These are phyloP conservation scores for Malurus elegans DNA, from an alignment of 2,113 vertebrate species.

Conservation along the genomic window DNA sequence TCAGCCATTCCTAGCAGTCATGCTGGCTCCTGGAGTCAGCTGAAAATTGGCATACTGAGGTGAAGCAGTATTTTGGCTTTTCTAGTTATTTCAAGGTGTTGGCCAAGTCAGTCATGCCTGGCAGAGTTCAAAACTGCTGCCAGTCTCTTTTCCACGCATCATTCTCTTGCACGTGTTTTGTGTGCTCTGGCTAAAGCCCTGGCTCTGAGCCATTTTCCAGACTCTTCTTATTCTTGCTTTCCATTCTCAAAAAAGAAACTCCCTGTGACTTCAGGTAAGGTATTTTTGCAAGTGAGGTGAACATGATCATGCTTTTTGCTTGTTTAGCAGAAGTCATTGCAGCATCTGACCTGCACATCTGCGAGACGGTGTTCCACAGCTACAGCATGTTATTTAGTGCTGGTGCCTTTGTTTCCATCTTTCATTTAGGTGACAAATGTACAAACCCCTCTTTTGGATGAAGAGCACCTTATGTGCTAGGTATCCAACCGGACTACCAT, in stretches of 20 bases:
- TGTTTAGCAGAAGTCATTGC: not conserved
- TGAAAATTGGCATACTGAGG: not conserved
- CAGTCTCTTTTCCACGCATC: not conserved
- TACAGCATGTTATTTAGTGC: not conserved
- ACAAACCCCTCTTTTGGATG: not conserved
- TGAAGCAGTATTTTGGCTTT: not conserved
- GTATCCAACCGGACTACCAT: not conserved
- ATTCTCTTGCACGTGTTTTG: not conserved
- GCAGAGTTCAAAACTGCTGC: not conserved
- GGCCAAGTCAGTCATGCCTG: not conserved
- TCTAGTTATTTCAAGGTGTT: not conserved
- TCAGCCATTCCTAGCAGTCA: not conserved
- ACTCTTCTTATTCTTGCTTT: not conserved
- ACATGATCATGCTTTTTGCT: not conserved
- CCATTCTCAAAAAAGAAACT: not conserved
- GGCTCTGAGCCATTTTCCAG: slow-evolving; percentile 6
- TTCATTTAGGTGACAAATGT: not conserved
- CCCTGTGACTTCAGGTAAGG: not conserved
- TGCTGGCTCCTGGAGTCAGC: not conserved
- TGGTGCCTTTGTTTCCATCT: not conserved
- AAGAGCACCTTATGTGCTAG: not conserved
- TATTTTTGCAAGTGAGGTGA: not conserved
- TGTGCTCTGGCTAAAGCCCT: not conserved
- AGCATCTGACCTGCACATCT: not conserved
- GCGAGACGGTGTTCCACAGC: not conserved